Evolutionary conservation across 1,140 invertebrate genomes (phyloP), one percentile per base, ranked within the genome.

Genomic region (Rhyacophila brunnea): DNA sequence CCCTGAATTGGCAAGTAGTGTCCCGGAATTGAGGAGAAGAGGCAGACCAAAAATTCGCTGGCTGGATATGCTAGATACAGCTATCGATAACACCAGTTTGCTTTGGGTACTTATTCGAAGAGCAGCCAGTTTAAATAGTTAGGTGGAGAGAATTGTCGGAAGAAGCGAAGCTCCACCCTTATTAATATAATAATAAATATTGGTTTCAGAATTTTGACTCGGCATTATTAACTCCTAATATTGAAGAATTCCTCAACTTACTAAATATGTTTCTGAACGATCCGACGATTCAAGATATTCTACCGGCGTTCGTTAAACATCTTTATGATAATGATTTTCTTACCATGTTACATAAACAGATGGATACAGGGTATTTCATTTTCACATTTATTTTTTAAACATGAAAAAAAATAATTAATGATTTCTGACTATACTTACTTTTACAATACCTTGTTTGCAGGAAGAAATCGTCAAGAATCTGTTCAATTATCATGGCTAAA

Each of bases 241-340:
- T 46, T 58, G 54, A 54, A 48, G 20, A 51, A 28, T 58, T 65
- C 34, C 49, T 65, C 15, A 56, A 51, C 6, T 40, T 50, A 32
- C 38, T 58, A 4, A 44, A 50, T 20, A 23, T 38, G 35, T 44
- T 62, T 15, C 46, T 65, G 9, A 34, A 60, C 3, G 46, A 57
- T 18, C 40, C 19, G 6, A 32, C 49, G 15, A 15, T 38, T 10
- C 23, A 34, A 20, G 40, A 59, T 34, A 45, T 47, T 9, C 28
- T 52, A 17, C 14, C 23, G 35, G 35, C 9, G 7, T 65, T 65
- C 53, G 42, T 51, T 23, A 14, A 56, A 20, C 17, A 47, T 42
- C 47, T 62, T 9, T 23, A 46, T 13, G 7, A 52, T 14, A 35
- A 57, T 47, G 38, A 49, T 48, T 62, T 65, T 19, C 46, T 65